These are phyloP conservation scores for Drosophila melanica DNA, from an alignment of 1,140 invertebrate species.

Conservation along the genomic window DNA sequence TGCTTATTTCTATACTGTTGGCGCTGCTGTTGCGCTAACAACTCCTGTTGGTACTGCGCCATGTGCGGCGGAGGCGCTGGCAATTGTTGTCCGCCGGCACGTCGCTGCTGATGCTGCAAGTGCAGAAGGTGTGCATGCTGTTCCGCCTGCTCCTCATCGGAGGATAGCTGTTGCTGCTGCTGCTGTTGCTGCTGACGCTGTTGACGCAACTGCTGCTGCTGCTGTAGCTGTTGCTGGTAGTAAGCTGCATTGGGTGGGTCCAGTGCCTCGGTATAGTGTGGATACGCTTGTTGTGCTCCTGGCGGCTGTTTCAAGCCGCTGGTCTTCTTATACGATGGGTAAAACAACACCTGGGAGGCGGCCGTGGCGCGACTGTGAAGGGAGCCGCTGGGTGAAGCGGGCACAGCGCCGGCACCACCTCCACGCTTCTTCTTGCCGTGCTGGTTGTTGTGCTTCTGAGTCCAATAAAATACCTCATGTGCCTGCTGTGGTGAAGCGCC, in stretches of 20 bases:
- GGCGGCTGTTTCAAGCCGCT: constrained; percentile 79
- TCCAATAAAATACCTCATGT: constrained; percentile 81
- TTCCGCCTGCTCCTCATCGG: constrained; percentile 76
- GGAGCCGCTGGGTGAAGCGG: constrained; percentile 74
- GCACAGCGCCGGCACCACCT: constrained; percentile 53
- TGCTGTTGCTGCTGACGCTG: constrained; percentile 69
- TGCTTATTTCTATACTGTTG: constrained; percentile 84
- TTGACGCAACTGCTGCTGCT: constrained; percentile 54
- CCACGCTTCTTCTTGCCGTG: constrained; percentile 77
- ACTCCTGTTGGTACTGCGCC: constrained; percentile 76
- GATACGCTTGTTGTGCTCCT: constrained; percentile 57
- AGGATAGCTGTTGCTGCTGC: constrained; percentile 72
- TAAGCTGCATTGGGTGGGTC: constrained; percentile 68
- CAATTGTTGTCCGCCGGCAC: constrained; percentile 60
- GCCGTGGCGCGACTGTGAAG: constrained; percentile 77
- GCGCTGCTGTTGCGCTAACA: constrained; percentile 57
- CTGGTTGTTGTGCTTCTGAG: constrained; percentile 77
- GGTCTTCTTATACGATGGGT: constrained; percentile 85
- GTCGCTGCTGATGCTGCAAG: constrained; percentile 68
- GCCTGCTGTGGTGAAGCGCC: constrained; percentile 66
- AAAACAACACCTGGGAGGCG: constrained; percentile 76
- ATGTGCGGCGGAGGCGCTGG: constrained; percentile 74
- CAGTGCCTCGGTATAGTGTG: constrained; percentile 77
- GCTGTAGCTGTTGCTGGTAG: constrained; percentile 69
- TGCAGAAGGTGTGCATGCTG: constrained; percentile 75